phyloP scores from a whole-genome alignment of 2,888 invertebrate species.

The Melipona beecheii region DNA sequence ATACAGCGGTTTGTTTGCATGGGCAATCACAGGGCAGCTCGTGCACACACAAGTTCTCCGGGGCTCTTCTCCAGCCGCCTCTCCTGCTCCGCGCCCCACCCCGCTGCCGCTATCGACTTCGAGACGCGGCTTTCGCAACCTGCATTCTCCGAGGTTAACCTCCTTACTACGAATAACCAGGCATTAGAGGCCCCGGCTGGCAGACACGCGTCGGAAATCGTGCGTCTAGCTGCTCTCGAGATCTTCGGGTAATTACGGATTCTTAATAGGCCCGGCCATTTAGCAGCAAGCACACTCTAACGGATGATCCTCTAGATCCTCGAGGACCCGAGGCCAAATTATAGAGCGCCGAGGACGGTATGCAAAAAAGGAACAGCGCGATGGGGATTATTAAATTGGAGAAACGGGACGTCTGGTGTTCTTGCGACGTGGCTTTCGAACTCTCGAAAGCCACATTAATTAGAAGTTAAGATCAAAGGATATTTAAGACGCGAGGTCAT shows the following conservation, averaged over 20 bases:
- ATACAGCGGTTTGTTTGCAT: slow-evolving; percentile 78
- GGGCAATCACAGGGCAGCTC: slow-evolving; percentile 65
- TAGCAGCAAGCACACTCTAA: slow-evolving; percentile 15
- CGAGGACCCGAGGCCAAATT: not conserved
- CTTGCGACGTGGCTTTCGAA: not conserved
- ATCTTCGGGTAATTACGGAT: slow-evolving; percentile 62
- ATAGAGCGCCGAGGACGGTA: not conserved
- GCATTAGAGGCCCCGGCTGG: slow-evolving; percentile 45
- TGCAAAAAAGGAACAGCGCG: too few species aligned
- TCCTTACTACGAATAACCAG: slow-evolving; percentile 57
- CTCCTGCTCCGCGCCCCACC: slow-evolving; percentile 17
- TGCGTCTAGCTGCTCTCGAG: slow-evolving; percentile 44
- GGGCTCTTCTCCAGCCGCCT: slow-evolving; percentile 42
- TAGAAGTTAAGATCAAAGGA: too few species aligned
- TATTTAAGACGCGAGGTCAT: too few species aligned
- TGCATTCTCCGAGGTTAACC: slow-evolving; percentile 65
- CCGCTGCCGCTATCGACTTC: slow-evolving; percentile 59
- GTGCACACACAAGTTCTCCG: slow-evolving; percentile 50
- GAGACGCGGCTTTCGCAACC: slow-evolving; percentile 52
- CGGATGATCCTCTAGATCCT: slow-evolving; percentile 24
- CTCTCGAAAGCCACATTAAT: too few species aligned
- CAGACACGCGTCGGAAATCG: slow-evolving; percentile 60
- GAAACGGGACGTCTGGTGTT: not conserved
- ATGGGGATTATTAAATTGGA: not conserved
- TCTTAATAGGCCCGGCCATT: slow-evolving; percentile 54